A percentile compares a stretch with the other conserved stretches of the same genome.
Evolutionary conservation across 2,113 vertebrate species (phyloP).

Genomic region (Cygnus buccinator): DNA sequence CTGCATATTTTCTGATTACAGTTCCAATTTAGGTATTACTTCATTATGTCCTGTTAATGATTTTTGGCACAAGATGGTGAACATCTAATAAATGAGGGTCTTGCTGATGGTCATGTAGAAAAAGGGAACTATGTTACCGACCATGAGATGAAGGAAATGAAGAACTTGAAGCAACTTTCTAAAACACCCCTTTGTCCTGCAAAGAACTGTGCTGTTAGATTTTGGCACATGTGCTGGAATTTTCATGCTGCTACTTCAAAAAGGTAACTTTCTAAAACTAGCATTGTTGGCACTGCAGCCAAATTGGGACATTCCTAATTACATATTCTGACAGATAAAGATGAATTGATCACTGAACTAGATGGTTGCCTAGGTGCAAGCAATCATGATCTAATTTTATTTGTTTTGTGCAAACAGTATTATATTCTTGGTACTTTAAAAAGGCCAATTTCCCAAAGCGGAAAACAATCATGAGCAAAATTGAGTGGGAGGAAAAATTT

Average conservation of each 20-base stretch:
- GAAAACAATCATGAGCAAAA: constrained; percentile 48
- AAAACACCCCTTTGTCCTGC: background rate
- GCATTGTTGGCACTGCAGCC: background rate
- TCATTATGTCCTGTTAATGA: background rate
- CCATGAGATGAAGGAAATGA: background rate
- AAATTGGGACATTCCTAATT: background rate
- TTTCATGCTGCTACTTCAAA: background rate
- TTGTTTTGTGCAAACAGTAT: constrained; percentile 44
- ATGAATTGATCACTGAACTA: background rate
- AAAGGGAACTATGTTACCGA: background rate
- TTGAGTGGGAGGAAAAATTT: constrained; percentile 41
- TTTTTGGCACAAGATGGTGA: background rate
- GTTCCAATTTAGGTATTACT: background rate
- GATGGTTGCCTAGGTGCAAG: constrained; percentile 12
- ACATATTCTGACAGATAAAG: constrained; percentile 3
- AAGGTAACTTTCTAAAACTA: background rate
- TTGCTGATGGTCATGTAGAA: background rate
- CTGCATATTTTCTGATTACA: background rate
- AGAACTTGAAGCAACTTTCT: background rate
- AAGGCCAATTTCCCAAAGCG: background rate
- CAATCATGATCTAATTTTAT: constrained; percentile 29
- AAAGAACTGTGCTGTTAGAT: background rate
- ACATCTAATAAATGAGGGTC: background rate
- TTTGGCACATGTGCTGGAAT: background rate
- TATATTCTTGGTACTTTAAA: constrained; percentile 3